Evolutionary conservation across 1,140 invertebrate genomes (phyloP).

Genomic region (Mizuhopecten yessoensis): DNA sequence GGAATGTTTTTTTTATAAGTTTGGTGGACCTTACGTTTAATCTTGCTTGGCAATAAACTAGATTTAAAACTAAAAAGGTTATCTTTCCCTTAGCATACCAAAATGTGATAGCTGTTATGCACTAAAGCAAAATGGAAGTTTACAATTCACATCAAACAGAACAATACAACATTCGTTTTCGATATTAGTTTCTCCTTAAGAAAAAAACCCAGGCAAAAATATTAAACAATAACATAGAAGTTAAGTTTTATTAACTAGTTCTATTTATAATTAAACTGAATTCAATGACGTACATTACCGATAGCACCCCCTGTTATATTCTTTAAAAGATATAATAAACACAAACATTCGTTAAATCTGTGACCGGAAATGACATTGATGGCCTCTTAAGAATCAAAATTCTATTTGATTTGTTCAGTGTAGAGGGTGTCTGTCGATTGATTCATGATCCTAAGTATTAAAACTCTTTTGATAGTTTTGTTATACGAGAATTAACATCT

Average conservation of each 20-base stretch:
- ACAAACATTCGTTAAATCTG: background rate
- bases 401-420: background rate
- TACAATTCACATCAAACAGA: background rate
- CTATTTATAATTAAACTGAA: background rate
- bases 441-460: background rate
- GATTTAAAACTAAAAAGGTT: background rate
- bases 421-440: background rate
- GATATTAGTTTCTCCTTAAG: background rate
- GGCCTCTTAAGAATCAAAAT: background rate
- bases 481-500: conserved; percentile 21
- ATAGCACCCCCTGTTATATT: background rate
- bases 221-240: no score
- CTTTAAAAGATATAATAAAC: background rate
- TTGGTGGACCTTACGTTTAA: background rate
- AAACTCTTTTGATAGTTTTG: background rate
- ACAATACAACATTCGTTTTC: background rate
- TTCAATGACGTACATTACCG: background rate
- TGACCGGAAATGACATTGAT: background rate
- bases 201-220: background rate
- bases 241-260: no score
- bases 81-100: background rate
- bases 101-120: background rate
- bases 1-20: background rate
- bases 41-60: background rate
- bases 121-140: background rate